Evolutionary conservation across 2,113 vertebrate species (phyloP), one percentile per base, ranked within the genome.

Genomic region (Anoplopoma fimbria): DNA sequence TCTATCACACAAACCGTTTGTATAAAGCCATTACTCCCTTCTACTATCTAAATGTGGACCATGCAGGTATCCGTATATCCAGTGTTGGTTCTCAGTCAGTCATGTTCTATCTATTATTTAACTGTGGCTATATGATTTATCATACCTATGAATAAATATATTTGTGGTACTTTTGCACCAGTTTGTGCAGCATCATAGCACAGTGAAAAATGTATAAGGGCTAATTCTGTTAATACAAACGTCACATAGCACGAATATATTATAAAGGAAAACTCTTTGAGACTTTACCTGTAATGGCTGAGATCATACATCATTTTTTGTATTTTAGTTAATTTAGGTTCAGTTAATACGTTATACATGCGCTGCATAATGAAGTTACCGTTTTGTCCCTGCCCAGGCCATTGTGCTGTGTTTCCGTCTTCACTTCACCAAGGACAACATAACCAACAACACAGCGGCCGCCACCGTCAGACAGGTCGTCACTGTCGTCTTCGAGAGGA

Each of bases 341-440:
- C 3, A 4, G 2, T 49, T 49, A 2, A n/a, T 10, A n/a, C 8
- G 2, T 7, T 31, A 45, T 29, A 27, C 1, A 58, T 17, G 4
- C 51, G n/a, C 45, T 29, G 15, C n/a, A 23, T 47, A 23, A 63
- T 49, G n/a, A 12, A 0, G 36, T 75, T 12, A 7, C 10, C n/a
- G 53, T 57, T 3, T 36, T 51, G 4, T 38, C 9, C 36, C 10
- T 33, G 55, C 33, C 25, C 91, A 99, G 98, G 98, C 98, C 85
- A 99, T 99, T 60, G 98, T 99, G 55, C 95, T 99, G 91, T 99
- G 98, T 91, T 99, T 99, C 94, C 97, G 98, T 33, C 95, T 99
- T 31, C 98, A 99, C 92, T 99, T 99, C 94, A 99, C 98, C 73
- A 99, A 99, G 96, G 98, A 99, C 95, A 99, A 97, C 87, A 99